A percentile compares a stretch with the other conserved stretches of the same genome.
Evolutionary conservation across 2,113 vertebrate species (phyloP).

Genomic region (Sylvietta virens): DNA sequence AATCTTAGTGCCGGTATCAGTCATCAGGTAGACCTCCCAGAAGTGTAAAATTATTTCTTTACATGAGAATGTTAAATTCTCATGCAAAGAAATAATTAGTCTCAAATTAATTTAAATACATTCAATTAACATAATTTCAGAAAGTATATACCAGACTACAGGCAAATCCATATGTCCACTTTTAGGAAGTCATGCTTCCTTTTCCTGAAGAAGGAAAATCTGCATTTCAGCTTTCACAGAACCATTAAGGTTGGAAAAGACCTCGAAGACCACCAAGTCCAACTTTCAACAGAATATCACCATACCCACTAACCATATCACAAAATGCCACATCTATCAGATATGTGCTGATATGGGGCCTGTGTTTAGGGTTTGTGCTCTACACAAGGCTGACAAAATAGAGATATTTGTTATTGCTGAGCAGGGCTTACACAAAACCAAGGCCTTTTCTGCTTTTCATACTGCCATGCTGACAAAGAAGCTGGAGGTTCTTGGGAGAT

Average conservation of each 20-base stretch:
- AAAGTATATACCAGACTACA: not conserved
- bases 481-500: fast-evolving
- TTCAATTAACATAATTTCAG: not conserved
- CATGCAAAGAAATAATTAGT: too few relatives aligned
- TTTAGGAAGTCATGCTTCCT: not conserved
- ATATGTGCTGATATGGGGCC: not conserved
- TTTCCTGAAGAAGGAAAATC: not conserved
- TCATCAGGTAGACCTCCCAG: not conserved
- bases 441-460: not conserved
- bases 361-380: not conserved
- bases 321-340: fast-evolving
- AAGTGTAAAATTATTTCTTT: not conserved
- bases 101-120: not conserved
- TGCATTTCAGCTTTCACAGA: not conserved
- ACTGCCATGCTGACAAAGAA: fast-evolving
- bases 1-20: not conserved
- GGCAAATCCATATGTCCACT: not conserved
- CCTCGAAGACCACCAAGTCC: not conserved
- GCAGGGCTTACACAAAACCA: not conserved
- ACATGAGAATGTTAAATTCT: too few relatives aligned
- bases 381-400: fast-evolving
- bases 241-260: not conserved
- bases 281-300: not conserved
- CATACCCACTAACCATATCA: not conserved
- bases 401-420: not conserved